Percentiles rank a stretch among this genome's conserved stretches.
Conservation (phyloP, 2,113 vertebrate genomes). For the Mastomys coucha region DNA sequence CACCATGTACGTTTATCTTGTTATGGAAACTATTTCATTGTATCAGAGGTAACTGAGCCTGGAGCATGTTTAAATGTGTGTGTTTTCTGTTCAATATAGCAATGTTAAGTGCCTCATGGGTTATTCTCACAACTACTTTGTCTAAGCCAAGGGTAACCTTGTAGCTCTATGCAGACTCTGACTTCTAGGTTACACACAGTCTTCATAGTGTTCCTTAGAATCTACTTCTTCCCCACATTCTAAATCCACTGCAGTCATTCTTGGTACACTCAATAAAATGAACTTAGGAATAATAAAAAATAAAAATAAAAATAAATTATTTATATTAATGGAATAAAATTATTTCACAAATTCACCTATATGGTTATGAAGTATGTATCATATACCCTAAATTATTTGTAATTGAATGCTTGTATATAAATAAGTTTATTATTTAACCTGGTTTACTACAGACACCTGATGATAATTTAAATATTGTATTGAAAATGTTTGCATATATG, state of each 20-base stretch:
- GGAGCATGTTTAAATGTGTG: background rate
- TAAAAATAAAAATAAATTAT: background rate
- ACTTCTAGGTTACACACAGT: background rate
- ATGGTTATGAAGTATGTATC: background rate
- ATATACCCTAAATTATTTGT: background rate
- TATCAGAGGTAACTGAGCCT: background rate
- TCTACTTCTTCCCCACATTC: background rate
- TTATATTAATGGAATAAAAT: background rate
- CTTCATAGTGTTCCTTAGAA: background rate
- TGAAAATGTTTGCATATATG: background rate
- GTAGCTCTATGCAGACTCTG: background rate
- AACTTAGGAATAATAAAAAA: background rate
- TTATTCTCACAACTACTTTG: background rate
- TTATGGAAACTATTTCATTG: background rate
- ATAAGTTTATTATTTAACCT: background rate
- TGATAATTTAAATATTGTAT: background rate
- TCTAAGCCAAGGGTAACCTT: background rate
- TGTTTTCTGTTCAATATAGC: conserved; percentile 8
- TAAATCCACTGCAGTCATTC: background rate
- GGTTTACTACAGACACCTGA: background rate
- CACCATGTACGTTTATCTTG: background rate
- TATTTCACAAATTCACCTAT: background rate
- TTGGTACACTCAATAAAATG: background rate
- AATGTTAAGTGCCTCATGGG: background rate
- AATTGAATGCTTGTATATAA: background rate